phyloP scores from a whole-genome alignment of 2,113 vertebrate genomes.

The Dipodomys spectabilis region DNA sequence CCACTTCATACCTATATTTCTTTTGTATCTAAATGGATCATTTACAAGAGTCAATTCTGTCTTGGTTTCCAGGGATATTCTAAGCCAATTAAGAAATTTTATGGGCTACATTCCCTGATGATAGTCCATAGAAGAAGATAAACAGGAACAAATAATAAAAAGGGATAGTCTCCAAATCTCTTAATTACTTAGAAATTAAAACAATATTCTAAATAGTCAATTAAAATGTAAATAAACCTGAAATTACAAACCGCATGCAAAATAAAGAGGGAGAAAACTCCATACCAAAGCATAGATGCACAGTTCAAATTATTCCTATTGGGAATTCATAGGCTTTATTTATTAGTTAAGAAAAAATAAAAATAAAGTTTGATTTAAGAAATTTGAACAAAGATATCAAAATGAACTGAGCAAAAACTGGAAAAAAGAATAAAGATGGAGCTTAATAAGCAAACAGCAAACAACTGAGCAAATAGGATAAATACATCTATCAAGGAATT shows the following conservation, averaged over 20 bases:
- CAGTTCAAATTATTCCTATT: background rate
- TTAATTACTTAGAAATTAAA: slow-evolving; percentile 51
- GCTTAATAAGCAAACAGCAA: background rate
- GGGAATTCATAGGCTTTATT: background rate
- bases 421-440: background rate
- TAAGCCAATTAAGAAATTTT: background rate
- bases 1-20: background rate
- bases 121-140: background rate
- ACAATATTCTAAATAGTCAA: background rate
- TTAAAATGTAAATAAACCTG: slow-evolving; percentile 43
- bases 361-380: slow-evolving; percentile 15
- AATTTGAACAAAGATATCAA: slow-evolving; percentile 1
- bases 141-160: background rate
- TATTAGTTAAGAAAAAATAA: background rate
- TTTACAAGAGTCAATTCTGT: slow-evolving; percentile 5
- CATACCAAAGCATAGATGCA: background rate
- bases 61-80: slow-evolving; percentile 12
- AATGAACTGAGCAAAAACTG: background rate
- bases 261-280: background rate
- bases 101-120: background rate
- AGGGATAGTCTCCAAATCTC: background rate
- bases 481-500: background rate
- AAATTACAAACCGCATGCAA: slow-evolving; percentile 13
- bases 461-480: background rate
- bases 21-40: slow-evolving; percentile 21